Conservation (phyloP, 2,888 invertebrate genomes). For the Nipponacmea schrenckii region DNA sequence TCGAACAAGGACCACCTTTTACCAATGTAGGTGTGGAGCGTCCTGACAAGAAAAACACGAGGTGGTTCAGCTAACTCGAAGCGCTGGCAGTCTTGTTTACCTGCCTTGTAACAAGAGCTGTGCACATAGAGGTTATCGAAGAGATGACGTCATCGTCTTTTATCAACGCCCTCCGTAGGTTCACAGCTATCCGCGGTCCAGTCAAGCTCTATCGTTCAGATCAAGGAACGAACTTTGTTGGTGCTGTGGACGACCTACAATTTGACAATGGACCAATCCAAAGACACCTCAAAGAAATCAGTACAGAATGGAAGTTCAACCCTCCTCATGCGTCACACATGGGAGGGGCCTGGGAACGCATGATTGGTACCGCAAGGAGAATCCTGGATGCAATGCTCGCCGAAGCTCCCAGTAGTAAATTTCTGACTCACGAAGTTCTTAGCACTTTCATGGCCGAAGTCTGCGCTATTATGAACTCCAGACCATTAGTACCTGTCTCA, state of each 20-base stretch:
- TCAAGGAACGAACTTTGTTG: constrained; percentile 23
- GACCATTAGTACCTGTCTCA: constrained; percentile 10
- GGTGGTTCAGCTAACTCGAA: constrained; percentile 27
- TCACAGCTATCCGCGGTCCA: constrained; percentile 28
- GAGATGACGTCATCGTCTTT: constrained; percentile 27
- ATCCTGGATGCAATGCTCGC: constrained; percentile 24
- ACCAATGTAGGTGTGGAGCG: constrained; percentile 22
- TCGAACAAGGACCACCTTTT: constrained; percentile 21
- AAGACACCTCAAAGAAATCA: not conserved
- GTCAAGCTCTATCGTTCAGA: constrained; percentile 24
- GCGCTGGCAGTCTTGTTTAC: constrained; percentile 34
- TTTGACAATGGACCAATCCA: constrained; percentile 7
- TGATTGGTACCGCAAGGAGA: constrained; percentile 25
- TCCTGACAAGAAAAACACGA: constrained; percentile 23
- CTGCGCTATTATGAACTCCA: constrained; percentile 28
- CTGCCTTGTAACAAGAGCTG: constrained; percentile 27
- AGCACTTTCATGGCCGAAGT: constrained; percentile 29
- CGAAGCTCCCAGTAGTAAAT: not conserved
- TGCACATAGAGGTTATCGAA: constrained; percentile 33
- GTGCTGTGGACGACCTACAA: constrained; percentile 16
- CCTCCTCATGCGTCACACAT: constrained; percentile 26
- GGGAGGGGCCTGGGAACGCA: constrained; percentile 31
- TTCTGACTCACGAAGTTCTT: constrained; percentile 26
- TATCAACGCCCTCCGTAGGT: constrained; percentile 32
- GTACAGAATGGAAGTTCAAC: constrained; percentile 25